Evolutionary conservation across 2,888 invertebrate species (phyloP).

Genomic region (Nysson spinosus): DNA sequence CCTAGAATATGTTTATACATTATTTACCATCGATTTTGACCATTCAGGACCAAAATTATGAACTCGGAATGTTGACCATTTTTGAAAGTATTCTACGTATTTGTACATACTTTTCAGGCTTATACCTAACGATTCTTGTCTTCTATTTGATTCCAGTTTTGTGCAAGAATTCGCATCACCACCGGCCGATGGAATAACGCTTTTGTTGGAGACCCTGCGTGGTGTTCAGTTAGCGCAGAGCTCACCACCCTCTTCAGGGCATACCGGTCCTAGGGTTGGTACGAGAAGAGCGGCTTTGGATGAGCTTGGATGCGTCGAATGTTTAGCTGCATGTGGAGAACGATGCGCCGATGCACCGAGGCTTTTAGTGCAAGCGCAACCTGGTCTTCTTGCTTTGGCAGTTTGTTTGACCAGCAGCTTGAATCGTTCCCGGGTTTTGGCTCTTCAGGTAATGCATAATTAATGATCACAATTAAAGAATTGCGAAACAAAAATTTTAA

Average conservation of each 20-base stretch:
- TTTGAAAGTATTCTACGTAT: too few species aligned
- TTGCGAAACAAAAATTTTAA: background rate
- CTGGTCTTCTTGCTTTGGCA: conserved; percentile 90
- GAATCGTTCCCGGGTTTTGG: conserved; percentile 89
- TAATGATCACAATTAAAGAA: background rate
- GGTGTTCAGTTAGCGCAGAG: conserved; percentile 91
- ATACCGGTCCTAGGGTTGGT: conserved; percentile 69
- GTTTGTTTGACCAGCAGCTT: conserved; percentile 93
- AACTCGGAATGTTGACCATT: too few species aligned
- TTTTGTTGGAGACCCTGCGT: conserved; percentile 90
- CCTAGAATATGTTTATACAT: too few species aligned
- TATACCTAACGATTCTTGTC: too few species aligned
- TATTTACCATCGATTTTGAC: too few species aligned
- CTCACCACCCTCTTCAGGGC: conserved; percentile 77
- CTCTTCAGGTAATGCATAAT: conserved; percentile 92
- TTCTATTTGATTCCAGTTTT: conserved; percentile 91
- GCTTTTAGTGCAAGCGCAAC: conserved; percentile 86
- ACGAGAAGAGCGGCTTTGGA: conserved; percentile 87
- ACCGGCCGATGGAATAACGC: conserved; percentile 91
- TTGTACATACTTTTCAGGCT: too few species aligned
- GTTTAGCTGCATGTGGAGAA: conserved; percentile 88
- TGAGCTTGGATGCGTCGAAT: conserved; percentile 93
- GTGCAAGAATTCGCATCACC: conserved; percentile 94
- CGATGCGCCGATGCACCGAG: conserved; percentile 89
- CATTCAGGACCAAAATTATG: too few species aligned